Evolutionary conservation across 30 jellyfish, hydroid and myxozoan species (phyloP).

Genomic region (Chironex yamaguchii): DNA sequence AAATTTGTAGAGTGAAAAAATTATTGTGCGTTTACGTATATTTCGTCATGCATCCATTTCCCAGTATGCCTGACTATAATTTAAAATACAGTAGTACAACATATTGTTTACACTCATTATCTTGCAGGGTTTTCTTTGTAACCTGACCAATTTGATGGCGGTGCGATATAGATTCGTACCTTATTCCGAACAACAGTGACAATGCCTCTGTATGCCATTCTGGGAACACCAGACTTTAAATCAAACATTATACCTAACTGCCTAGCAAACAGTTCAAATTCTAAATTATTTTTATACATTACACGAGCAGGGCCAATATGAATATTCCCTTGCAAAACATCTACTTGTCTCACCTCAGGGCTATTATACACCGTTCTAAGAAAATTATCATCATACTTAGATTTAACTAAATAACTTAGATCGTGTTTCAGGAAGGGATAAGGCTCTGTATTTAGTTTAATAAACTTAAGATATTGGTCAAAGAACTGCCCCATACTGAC

Average conservation of each 20-base stretch:
- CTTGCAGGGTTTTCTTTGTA: constrained; percentile 55
- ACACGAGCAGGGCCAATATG: constrained; percentile 76
- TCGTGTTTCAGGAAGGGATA: constrained; percentile 79
- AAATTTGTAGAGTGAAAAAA: too few relatives aligned
- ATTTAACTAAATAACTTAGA: constrained; percentile 73
- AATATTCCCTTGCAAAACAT: constrained; percentile 19
- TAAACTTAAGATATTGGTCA: constrained; percentile 89
- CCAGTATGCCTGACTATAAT: too few relatives aligned
- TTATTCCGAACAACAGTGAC: constrained; percentile 69
- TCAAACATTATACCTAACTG: constrained; percentile 91
- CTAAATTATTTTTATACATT: constrained; percentile 56
- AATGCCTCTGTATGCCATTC: constrained; percentile 94
- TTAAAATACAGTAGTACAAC: background rate
- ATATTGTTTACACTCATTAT: background rate
- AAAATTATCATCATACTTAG: constrained; percentile 79
- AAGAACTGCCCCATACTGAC: constrained; percentile 97
- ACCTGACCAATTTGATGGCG: constrained; percentile 89
- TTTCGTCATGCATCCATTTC: background rate
- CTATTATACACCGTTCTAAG: constrained; percentile 57
- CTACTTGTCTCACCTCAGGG: constrained; percentile 57
- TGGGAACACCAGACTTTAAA: constrained; percentile 97
- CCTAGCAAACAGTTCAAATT: constrained; percentile 70
- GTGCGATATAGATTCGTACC: constrained; percentile 74
- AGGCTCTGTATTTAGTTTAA: constrained; percentile 67
- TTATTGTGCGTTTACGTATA: too few relatives aligned